phyloP scores from a whole-genome alignment of 2,797 vertebrate genomes.

The Sebastes taczanowskii region DNA sequence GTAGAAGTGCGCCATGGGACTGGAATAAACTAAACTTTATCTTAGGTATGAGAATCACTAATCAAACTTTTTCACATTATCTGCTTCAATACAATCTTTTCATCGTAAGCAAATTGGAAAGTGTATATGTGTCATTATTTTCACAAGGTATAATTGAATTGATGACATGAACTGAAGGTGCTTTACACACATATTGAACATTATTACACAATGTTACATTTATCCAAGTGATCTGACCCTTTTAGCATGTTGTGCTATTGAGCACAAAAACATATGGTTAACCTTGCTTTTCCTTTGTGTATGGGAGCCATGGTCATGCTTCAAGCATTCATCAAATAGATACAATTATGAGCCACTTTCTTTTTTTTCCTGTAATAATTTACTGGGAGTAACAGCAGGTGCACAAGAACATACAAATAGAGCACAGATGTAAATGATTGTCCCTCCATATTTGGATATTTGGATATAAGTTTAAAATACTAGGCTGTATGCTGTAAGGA shows the following conservation, averaged over 20 bases:
- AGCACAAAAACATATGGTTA: neutral
- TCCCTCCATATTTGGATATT: too few species aligned
- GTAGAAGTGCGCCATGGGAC: neutral
- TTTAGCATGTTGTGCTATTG: neutral
- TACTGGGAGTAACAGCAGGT: neutral
- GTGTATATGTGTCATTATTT: neutral
- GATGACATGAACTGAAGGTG: neutral
- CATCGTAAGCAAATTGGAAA: neutral
- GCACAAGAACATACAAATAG: too few species aligned
- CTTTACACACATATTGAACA: neutral
- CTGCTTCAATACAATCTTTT: neutral
- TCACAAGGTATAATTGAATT: neutral
- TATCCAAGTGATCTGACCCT: neutral
- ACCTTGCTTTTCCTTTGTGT: neutral
- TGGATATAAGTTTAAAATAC: too few species aligned
- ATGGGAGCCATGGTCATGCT: neutral
- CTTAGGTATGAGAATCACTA: neutral
- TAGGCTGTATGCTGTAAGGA: too few species aligned
- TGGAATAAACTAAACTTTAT: slow-evolving; percentile 16
- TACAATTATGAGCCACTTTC: neutral
- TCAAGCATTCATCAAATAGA: neutral
- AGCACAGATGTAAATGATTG: too few species aligned
- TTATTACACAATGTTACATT: neutral
- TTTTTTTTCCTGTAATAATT: neutral
- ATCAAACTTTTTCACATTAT: neutral